A percentile compares a stretch with the other conserved stretches of the same genome.
phyloP scores from a whole-genome alignment of 2,888 invertebrate genomes.

The Empis stercorea region DNA sequence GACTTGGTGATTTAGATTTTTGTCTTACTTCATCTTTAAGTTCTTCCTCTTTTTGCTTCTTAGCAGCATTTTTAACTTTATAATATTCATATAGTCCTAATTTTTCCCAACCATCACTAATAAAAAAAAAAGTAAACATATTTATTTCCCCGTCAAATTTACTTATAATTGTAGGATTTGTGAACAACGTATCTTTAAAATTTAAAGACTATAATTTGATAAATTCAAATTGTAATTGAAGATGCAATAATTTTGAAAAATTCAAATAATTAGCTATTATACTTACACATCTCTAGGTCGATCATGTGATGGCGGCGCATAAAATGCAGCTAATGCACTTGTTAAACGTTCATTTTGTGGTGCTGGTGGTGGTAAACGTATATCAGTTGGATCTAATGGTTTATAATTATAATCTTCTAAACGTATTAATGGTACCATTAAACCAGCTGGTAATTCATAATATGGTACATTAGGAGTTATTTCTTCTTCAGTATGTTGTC shows the following conservation, averaged over 20 bases:
- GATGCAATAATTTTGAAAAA: not conserved
- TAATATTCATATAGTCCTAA: constrained; percentile 95
- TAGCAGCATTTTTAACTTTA: constrained; percentile 86
- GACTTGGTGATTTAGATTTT: constrained; percentile 66
- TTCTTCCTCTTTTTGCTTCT: constrained; percentile 76
- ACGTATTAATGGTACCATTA: constrained; percentile 95
- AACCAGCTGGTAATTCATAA: constrained; percentile 91
- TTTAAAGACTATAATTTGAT: too few relatives aligned
- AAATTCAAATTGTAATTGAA: too few relatives aligned
- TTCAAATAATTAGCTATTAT: not conserved
- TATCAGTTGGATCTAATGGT: constrained; percentile 76
- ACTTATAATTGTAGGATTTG: too few relatives aligned
- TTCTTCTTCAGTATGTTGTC: constrained; percentile 46
- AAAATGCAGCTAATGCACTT: constrained; percentile 92
- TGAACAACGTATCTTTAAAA: too few relatives aligned
- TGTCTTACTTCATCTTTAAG: constrained; percentile 56
- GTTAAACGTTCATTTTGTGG: constrained; percentile 88
- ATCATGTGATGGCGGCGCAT: constrained; percentile 88
- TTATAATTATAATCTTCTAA: constrained; percentile 83
- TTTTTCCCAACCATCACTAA: constrained; percentile 97
- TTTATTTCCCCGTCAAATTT: too few relatives aligned
- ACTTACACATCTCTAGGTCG: constrained; percentile 79
- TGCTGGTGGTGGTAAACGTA: constrained; percentile 87
- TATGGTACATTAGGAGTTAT: constrained; percentile 86
- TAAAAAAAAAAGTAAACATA: too few relatives aligned